A percentile compares a stretch with the other conserved stretches of the same genome.
Evolutionary conservation across 2,113 vertebrate species (phyloP).

Genomic region (Atlantisia rogersi): DNA sequence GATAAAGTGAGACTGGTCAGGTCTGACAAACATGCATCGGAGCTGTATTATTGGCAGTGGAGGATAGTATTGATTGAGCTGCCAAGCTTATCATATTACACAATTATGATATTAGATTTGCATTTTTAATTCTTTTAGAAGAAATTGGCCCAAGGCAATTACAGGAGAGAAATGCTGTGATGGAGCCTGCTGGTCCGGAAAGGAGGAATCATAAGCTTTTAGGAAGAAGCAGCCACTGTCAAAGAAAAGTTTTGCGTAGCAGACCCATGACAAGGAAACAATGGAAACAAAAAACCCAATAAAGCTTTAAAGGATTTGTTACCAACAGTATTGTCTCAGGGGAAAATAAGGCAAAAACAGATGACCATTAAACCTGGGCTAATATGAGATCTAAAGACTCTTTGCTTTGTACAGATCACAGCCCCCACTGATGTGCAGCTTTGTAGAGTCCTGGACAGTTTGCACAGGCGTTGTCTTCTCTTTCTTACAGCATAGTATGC

Average conservation of each 20-base stretch:
- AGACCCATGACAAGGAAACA: conserved; percentile 49
- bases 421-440: background rate
- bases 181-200: conserved; percentile 72
- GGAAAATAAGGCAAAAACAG: background rate
- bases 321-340: background rate
- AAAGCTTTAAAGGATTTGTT: conserved; percentile 2
- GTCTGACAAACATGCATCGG: conserved; percentile 74
- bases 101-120: conserved; percentile 89
- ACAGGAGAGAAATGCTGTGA: conserved; percentile 67
- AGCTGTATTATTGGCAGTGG: conserved; percentile 74
- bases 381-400: background rate
- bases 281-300: background rate
- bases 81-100: conserved; percentile 85
- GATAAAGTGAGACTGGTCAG: conserved; percentile 84
- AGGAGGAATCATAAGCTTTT: conserved; percentile 67
- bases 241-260: conserved; percentile 50
- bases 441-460: background rate
- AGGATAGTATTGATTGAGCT: conserved; percentile 82
- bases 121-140: conserved; percentile 91
- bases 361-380: background rate
- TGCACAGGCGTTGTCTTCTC: background rate
- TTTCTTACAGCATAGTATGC: background rate
- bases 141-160: conserved; percentile 78
- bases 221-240: conserved; percentile 59
- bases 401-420: background rate